These are phyloP conservation scores for Malacosoma neustria DNA, from an alignment of 2,888 invertebrate species.

Conservation along the genomic window DNA sequence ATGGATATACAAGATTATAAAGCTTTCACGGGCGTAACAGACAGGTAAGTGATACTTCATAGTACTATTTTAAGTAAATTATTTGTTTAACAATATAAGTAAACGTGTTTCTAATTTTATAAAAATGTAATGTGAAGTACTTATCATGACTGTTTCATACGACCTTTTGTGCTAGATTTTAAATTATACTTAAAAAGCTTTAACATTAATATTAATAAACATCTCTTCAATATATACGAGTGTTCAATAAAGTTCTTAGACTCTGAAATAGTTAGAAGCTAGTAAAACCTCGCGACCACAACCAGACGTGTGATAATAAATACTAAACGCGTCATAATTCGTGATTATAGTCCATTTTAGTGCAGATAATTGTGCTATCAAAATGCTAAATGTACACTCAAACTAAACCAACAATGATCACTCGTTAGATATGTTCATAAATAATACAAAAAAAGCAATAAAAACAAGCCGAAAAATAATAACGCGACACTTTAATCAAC, in stretches of 20 bases:
- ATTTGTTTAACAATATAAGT: neutral
- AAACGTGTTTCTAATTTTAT: no score
- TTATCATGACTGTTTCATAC: no score
- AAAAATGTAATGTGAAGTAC: no score
- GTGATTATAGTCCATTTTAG: neutral
- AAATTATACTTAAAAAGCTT: no score
- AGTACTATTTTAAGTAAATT: neutral
- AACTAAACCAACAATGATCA: neutral
- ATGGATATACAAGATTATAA: conserved; percentile 65
- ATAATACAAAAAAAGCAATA: conserved; percentile 5
- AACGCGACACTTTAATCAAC: conserved; percentile 34
- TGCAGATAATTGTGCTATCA: neutral
- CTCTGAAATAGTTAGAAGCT: no score
- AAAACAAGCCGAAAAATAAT: conserved; percentile 10
- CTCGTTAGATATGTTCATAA: neutral
- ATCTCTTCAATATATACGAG: no score
- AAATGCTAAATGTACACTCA: conserved; percentile 1
- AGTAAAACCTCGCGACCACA: no score
- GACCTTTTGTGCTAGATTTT: no score
- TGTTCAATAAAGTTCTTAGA: no score
- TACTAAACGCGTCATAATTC: neutral
- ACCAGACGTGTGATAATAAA: neutral
- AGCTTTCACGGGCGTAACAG: conserved; percentile 45
- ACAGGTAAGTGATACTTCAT: conserved; percentile 40
- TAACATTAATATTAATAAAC: no score